Evolutionary conservation across 2,888 invertebrate genomes (phyloP).

Genomic region (Tetanocera ferruginea): DNA sequence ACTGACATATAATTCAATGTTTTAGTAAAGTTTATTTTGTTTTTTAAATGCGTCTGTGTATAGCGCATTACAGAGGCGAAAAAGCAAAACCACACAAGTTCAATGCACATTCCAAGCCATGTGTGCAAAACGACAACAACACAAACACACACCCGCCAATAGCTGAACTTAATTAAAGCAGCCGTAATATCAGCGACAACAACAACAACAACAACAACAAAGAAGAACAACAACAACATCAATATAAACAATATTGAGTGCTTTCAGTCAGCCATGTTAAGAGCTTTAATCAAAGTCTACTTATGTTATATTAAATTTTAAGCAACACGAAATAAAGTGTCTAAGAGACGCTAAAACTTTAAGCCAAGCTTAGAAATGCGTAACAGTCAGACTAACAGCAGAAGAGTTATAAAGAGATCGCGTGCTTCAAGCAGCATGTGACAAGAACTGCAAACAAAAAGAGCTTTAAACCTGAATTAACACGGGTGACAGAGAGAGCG

Average conservation of each 20-base stretch:
- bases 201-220: not conserved
- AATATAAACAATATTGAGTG: not conserved
- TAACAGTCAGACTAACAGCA: too few relatives aligned
- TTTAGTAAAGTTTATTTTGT: not conserved
- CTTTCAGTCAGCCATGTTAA: too few relatives aligned
- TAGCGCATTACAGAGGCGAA: not conserved
- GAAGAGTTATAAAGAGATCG: too few relatives aligned
- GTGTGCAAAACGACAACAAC: not conserved
- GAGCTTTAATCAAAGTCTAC: too few relatives aligned
- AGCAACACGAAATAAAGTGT: too few relatives aligned
- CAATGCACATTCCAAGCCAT: constrained; percentile 8
- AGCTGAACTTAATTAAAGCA: not conserved
- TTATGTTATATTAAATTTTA: too few relatives aligned
- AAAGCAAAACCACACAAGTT: constrained; percentile 1
- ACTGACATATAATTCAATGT: not conserved
- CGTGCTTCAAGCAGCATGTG: too few relatives aligned
- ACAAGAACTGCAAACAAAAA: too few relatives aligned
- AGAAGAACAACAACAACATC: not conserved
- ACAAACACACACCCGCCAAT: not conserved
- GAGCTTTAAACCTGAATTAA: not conserved
- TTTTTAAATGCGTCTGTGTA: not conserved
- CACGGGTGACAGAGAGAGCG: not conserved
- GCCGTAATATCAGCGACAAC: not conserved
- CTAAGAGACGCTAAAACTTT: too few relatives aligned
- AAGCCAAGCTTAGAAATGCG: too few relatives aligned